These are phyloP conservation scores for Amazona vittata DNA, from an alignment of 2,113 vertebrate species.

Conservation along the genomic window DNA sequence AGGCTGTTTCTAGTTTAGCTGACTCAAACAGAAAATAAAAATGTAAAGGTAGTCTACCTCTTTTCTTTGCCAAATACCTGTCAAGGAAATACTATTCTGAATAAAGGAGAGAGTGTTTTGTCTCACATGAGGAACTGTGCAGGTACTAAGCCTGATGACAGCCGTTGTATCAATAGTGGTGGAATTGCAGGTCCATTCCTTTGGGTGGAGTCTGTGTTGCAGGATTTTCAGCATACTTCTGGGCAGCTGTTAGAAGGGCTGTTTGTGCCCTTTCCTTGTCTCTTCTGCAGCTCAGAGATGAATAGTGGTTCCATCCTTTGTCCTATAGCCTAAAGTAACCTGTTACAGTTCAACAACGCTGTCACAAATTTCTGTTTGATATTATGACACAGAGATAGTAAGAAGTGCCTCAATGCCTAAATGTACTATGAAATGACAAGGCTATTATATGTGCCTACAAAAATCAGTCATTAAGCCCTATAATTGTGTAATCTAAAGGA, in stretches of 20 bases:
- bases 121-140: background rate
- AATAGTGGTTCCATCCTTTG: background rate
- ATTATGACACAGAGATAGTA: background rate
- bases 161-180: background rate
- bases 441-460: background rate
- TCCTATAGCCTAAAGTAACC: background rate
- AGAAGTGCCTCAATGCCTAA: background rate
- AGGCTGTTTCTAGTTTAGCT: background rate
- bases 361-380: background rate
- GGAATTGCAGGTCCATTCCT: background rate
- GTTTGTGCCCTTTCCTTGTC: background rate
- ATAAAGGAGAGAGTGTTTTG: background rate
- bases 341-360: background rate
- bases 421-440: background rate
- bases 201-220: background rate
- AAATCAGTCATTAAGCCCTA: background rate
- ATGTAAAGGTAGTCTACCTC: background rate
- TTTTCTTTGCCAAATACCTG: background rate
- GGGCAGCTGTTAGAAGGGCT: background rate
- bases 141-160: background rate
- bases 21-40: background rate
- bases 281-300: background rate
- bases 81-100: background rate
- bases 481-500: background rate
- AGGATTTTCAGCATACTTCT: background rate